Conservation (phyloP, 2,797 vertebrate species). For the Dipus sagitta region DNA sequence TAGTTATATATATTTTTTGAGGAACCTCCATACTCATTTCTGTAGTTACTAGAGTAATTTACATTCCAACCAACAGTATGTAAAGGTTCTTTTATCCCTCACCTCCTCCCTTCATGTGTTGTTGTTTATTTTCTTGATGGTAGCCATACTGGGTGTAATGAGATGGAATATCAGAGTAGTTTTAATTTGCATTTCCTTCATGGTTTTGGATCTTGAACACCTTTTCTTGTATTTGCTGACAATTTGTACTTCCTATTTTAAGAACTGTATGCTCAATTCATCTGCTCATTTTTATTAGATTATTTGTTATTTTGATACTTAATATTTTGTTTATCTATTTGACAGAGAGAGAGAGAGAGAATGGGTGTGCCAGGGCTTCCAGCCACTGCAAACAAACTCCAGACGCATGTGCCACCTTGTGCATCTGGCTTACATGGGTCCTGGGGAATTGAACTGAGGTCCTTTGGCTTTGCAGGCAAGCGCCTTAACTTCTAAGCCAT, state of each 20-base stretch:
- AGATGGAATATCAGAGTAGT: background rate
- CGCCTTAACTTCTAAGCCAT: too few relatives aligned
- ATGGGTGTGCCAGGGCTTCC: too few relatives aligned
- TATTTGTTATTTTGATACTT: background rate
- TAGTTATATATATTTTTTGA: background rate
- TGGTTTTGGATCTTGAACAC: background rate
- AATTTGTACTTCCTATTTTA: background rate
- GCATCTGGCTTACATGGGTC: too few relatives aligned
- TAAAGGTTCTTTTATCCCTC: background rate
- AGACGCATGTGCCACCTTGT: too few relatives aligned
- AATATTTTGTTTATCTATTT: too few relatives aligned
- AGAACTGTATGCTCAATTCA: background rate
- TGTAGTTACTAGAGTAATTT: background rate
- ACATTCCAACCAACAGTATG: background rate
- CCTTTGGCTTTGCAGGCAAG: too few relatives aligned
- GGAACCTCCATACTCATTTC: background rate
- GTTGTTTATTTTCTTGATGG: background rate
- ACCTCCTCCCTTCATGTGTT: too few relatives aligned
- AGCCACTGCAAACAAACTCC: too few relatives aligned
- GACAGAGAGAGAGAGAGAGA: too few relatives aligned
- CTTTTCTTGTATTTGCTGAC: background rate
- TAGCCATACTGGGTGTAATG: background rate
- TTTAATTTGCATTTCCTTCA: background rate
- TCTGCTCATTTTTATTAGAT: too few relatives aligned
- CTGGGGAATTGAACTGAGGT: too few relatives aligned